Evolutionary conservation across 2,113 vertebrate genomes (phyloP).

Genomic region (Ornithorhynchus anatinus): DNA sequence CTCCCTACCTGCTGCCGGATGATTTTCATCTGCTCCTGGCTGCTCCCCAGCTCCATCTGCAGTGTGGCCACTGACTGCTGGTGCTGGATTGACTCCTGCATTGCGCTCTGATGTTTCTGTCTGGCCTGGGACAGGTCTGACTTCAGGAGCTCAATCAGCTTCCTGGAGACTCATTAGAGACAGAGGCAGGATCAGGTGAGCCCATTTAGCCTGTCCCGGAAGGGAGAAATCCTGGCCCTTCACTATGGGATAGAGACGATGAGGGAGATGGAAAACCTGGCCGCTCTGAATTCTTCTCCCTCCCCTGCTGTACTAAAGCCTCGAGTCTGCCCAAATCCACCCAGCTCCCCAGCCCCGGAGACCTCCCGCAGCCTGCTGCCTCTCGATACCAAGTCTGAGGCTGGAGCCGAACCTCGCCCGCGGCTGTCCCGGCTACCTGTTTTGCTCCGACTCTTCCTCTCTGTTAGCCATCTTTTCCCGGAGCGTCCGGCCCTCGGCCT

Average conservation of each 20-base stretch:
- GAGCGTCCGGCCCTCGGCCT: conserved; percentile 35
- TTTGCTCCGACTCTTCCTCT: conserved; percentile 28
- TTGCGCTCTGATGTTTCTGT: conserved; percentile 44
- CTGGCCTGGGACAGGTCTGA: conserved; percentile 49
- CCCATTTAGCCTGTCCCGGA: background rate
- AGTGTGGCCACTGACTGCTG: conserved; percentile 41
- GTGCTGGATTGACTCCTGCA: conserved; percentile 49
- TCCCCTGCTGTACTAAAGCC: too few species aligned
- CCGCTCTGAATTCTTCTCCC: too few species aligned
- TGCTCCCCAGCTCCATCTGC: conserved; percentile 45
- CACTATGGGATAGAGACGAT: background rate
- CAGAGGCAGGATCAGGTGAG: background rate
- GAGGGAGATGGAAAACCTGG: background rate
- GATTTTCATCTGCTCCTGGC: conserved; percentile 30
- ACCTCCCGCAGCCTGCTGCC: background rate
- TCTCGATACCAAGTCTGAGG: background rate
- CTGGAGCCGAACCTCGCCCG: background rate
- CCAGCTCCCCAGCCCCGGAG: background rate
- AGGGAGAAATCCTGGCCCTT: background rate
- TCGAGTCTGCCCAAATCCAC: background rate
- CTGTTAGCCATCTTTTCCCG: background rate
- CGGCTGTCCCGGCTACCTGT: conserved; percentile 45
- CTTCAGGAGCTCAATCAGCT: conserved; percentile 35
- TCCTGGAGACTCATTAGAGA: conserved; percentile 39
- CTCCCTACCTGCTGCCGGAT: conserved; percentile 65